A percentile compares a stretch with the other conserved stretches of the same genome.
These are phyloP conservation scores for Gonioctena quinquepunctata DNA, from an alignment of 1,140 invertebrate species.

Conservation along the genomic window DNA sequence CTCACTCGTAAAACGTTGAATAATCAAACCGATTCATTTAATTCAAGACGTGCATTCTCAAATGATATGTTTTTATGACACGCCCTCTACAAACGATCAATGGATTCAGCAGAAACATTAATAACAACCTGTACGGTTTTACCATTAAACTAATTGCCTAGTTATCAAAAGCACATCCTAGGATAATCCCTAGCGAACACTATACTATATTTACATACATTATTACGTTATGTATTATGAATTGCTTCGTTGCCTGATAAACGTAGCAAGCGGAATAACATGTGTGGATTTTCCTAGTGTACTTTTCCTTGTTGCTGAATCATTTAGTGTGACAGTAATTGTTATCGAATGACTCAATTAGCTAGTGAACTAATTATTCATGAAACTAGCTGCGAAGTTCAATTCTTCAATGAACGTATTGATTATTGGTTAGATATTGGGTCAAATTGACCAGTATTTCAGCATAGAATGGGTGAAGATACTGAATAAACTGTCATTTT, in stretches of 20 bases:
- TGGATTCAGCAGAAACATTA: constrained; percentile 1
- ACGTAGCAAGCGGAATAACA: not conserved
- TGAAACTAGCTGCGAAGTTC: no score
- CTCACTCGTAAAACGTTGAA: no score
- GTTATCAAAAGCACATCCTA: constrained; percentile 4
- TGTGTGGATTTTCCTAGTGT: not conserved
- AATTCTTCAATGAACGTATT: no score
- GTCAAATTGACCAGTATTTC: no score
- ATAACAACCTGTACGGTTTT: constrained; percentile 1
- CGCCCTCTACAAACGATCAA: no score
- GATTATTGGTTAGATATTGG: no score
- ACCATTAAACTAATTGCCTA: not conserved
- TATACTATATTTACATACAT: not conserved
- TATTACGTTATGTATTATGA: not conserved
- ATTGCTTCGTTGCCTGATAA: not conserved
- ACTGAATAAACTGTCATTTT: no score
- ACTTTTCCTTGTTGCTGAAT: not conserved
- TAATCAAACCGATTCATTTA: no score
- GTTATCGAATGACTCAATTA: not conserved
- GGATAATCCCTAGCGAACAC: not conserved
- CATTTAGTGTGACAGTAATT: not conserved
- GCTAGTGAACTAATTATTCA: no score
- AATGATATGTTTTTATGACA: no score
- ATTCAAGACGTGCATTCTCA: no score
- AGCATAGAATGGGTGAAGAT: no score